These are phyloP conservation scores for Hypotaenidia okinawae DNA, from an alignment of 2,797 vertebrate species.

Conservation along the genomic window DNA sequence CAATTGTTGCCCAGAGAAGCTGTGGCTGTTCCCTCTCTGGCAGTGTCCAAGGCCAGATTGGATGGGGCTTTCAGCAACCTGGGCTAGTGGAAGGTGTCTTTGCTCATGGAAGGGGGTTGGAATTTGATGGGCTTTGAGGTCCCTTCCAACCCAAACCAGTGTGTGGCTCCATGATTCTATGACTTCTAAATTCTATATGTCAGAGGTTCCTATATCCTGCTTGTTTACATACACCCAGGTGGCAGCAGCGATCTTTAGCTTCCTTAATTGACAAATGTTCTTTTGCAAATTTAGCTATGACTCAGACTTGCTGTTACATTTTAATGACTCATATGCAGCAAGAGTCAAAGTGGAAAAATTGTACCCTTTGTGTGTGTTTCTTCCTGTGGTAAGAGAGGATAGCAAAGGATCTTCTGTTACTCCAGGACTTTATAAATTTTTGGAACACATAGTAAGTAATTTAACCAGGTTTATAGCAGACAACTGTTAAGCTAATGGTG, in stretches of 20 bases:
- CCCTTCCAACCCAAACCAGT: too few relatives aligned
- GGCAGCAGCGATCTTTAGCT: constrained; percentile 23
- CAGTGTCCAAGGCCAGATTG: too few relatives aligned
- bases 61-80: too few relatives aligned
- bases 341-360: background rate
- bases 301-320: constrained; percentile 6
- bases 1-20: too few relatives aligned
- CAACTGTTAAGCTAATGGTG: background rate
- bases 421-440: background rate
- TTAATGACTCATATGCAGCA: constrained; percentile 19
- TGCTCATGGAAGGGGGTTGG: too few relatives aligned
- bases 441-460: background rate
- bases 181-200: background rate
- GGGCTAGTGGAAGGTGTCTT: too few relatives aligned
- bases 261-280: constrained; percentile 6
- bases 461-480: background rate
- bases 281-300: constrained; percentile 35
- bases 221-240: constrained; percentile 20
- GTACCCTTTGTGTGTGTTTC: constrained; percentile 1
- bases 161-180: too few relatives aligned
- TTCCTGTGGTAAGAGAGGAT: background rate
- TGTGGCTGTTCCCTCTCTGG: too few relatives aligned
- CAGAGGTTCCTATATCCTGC: background rate
- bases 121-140: too few relatives aligned
- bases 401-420: background rate